Conservation (phyloP, 2,113 vertebrate species). For the Lates calcarifer region DNA sequence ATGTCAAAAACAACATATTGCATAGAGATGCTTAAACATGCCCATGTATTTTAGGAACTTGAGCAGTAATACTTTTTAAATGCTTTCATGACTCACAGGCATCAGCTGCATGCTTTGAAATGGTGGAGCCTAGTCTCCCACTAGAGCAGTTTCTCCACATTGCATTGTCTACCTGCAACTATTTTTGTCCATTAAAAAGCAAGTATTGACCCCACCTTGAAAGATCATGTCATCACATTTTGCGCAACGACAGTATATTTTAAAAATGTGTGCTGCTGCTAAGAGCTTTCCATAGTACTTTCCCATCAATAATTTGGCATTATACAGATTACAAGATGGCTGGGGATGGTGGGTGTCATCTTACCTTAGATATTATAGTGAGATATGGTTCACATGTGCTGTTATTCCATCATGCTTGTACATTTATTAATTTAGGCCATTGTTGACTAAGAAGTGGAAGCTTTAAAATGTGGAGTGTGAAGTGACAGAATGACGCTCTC, state of each 20-base stretch:
- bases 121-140: not conserved
- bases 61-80: too few relatives aligned
- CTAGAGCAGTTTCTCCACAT: not conserved
- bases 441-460: not conserved
- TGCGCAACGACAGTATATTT: not conserved
- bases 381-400: not conserved
- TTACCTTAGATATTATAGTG: not conserved
- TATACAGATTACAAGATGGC: not conserved
- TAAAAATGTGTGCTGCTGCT: slow-evolving; percentile 8
- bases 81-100: too few relatives aligned
- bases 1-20: not conserved
- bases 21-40: not conserved
- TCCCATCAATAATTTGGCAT: slow-evolving; percentile 64
- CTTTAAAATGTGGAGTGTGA: not conserved
- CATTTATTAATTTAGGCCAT: not conserved
- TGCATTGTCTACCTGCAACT: not conserved
- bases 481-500: not conserved
- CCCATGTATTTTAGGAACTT: not conserved
- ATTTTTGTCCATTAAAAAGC: not conserved
- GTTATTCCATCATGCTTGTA: not conserved
- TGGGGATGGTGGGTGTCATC: not conserved
- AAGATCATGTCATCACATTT: slow-evolving; percentile 26
- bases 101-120: not conserved
- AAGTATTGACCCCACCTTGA: slow-evolving; percentile 1
- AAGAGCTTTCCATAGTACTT: slow-evolving; percentile 45